These are phyloP conservation scores for Lasioglossum calceatum DNA, from an alignment of 2,888 invertebrate species.

Conservation along the genomic window DNA sequence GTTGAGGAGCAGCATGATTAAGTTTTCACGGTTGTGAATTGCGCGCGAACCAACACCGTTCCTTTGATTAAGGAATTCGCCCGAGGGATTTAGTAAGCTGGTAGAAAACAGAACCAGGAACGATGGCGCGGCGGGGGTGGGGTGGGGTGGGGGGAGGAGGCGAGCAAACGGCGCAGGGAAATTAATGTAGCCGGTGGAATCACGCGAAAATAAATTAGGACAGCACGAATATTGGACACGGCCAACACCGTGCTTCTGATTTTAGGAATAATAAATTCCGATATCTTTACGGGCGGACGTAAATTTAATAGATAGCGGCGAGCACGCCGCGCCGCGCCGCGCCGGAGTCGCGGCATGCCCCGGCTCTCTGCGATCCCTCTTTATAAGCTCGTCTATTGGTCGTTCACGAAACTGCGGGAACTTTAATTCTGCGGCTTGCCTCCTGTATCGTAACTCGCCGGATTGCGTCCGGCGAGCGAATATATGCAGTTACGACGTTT, in stretches of 20 bases:
- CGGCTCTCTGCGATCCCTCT: not conserved
- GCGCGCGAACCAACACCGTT: slow-evolving; percentile 51
- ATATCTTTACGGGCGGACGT: slow-evolving; percentile 65
- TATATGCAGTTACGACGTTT: not conserved
- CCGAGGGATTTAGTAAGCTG: slow-evolving; percentile 36
- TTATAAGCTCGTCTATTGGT: slow-evolving; percentile 40
- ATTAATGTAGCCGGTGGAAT: slow-evolving; percentile 62
- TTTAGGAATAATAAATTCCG: slow-evolving; percentile 68
- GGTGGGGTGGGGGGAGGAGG: not conserved
- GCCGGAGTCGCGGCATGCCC: too few species aligned
- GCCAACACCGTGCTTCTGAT: slow-evolving; percentile 54
- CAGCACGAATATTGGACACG: slow-evolving; percentile 52
- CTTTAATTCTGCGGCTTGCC: slow-evolving; percentile 31
- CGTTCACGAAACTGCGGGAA: slow-evolving; percentile 34
- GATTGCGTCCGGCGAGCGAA: not conserved
- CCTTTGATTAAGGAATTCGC: slow-evolving; percentile 59
- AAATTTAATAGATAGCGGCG: slow-evolving; percentile 59
- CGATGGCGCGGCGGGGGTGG: not conserved
- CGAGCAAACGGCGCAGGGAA: slow-evolving; percentile 35
- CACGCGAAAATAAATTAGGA: slow-evolving; percentile 63
- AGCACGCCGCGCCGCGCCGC: not conserved
- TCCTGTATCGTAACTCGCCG: slow-evolving; percentile 19
- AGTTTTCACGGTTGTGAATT: slow-evolving; percentile 49
- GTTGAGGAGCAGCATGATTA: slow-evolving; percentile 34
- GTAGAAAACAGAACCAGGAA: slow-evolving; percentile 41